These are phyloP conservation scores for Illadopsis cleaveri DNA, from an alignment of 2,113 vertebrate species.

Conservation along the genomic window DNA sequence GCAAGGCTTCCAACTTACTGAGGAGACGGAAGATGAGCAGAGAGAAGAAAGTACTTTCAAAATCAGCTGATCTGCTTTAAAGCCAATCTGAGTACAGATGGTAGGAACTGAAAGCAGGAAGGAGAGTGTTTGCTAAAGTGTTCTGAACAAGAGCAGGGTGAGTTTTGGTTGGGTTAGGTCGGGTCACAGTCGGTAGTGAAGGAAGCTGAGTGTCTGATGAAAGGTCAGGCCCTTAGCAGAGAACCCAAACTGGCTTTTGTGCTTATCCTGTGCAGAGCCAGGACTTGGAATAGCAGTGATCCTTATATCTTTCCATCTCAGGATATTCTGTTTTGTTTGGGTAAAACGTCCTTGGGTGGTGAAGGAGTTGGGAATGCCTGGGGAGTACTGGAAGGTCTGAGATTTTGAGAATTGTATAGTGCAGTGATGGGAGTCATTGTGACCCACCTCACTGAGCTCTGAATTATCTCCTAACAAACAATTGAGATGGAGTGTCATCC, in stretches of 20 bases:
- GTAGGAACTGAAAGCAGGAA: neutral
- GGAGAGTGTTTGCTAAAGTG: neutral
- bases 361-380: neutral
- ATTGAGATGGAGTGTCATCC: neutral
- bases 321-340: neutral
- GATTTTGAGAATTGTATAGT: neutral
- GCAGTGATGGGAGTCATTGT: too few relatives aligned
- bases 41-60: neutral
- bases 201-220: neutral
- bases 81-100: neutral
- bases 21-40: neutral
- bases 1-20: neutral
- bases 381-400: neutral
- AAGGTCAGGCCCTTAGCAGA: neutral
- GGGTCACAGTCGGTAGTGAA: neutral
- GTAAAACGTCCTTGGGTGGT: neutral
- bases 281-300: neutral
- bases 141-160: neutral
- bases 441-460: neutral
- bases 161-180: neutral
- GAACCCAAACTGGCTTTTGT: neutral
- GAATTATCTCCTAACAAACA: neutral
- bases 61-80: neutral
- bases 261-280: neutral
- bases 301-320: neutral